A percentile compares a stretch with the other conserved stretches of the same genome.
These are phyloP conservation scores for Anas capensis DNA, from an alignment of 2,797 vertebrate genomes.

Conservation along the genomic window DNA sequence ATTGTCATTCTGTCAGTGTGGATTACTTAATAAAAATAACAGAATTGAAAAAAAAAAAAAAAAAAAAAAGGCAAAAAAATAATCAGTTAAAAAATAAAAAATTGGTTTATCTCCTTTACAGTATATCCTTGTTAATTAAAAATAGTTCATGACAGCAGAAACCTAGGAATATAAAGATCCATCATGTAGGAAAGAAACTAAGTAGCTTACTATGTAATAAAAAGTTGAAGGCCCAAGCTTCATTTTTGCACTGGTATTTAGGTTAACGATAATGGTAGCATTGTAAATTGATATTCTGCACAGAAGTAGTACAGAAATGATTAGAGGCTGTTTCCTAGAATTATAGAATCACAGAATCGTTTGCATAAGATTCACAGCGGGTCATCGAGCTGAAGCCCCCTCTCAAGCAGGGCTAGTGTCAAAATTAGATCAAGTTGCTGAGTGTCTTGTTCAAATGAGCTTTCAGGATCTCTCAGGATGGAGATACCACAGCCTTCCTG, in stretches of 20 bases:
- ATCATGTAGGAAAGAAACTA: background rate
- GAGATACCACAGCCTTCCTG: background rate
- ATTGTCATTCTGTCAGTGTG: background rate
- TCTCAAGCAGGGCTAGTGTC: background rate
- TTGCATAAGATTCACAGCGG: rapidly evolving
- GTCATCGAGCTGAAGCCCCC: background rate
- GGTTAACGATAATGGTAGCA: background rate
- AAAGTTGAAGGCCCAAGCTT: background rate
- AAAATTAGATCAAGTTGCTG: background rate
- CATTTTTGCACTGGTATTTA: background rate
- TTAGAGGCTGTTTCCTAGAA: background rate
- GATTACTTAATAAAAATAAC: background rate
- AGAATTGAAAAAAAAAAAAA: background rate
- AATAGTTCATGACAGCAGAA: background rate
- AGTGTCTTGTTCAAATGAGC: background rate
- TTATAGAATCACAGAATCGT: background rate
- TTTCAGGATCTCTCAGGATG: background rate
- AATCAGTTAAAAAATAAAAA: background rate
- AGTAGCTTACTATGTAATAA: background rate
- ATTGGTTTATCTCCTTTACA: background rate
- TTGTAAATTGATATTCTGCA: background rate
- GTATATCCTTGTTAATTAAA: background rate
- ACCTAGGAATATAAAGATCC: background rate
- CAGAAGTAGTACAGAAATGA: background rate
- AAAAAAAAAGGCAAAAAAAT: background rate